Percentiles rank a stretch among this genome's conserved stretches.
phyloP scores from a whole-genome alignment of 2,797 vertebrate species.

The Acropternis orthonyx region DNA sequence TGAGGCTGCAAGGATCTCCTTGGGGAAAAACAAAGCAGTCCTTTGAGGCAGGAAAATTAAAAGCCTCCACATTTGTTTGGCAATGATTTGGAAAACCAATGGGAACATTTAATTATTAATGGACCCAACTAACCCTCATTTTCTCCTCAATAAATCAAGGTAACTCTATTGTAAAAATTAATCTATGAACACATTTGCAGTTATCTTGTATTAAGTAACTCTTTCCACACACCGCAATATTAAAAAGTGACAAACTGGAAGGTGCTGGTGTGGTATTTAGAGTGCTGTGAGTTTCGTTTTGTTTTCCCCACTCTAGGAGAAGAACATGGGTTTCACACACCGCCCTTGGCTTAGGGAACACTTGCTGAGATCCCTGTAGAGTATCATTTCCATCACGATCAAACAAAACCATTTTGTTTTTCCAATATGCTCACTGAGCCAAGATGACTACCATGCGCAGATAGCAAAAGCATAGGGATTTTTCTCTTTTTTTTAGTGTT shows the following conservation, averaged over 20 bases:
- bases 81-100: conserved; percentile 50
- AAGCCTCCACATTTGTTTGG: conserved; percentile 10
- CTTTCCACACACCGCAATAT: background rate
- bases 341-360: background rate
- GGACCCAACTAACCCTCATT: conserved; percentile 45
- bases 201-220: conserved; percentile 8
- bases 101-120: conserved; percentile 64
- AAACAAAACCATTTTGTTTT: conserved; percentile 49
- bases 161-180: conserved; percentile 24
- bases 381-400: background rate
- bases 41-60: background rate
- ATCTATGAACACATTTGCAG: background rate
- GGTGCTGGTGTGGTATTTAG: background rate
- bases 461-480: background rate
- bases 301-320: background rate
- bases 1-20: background rate
- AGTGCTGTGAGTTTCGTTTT: background rate
- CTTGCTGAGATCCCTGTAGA: conserved; percentile 12
- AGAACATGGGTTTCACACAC: background rate
- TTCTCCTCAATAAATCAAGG: conserved; percentile 58
- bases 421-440: conserved; percentile 41
- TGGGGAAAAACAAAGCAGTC: background rate
- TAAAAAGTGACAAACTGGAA: background rate
- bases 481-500: background rate
- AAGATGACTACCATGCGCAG: background rate